Evolutionary conservation across 35 echinoderm and acorn worm genomes (phyloP), one percentile per base, ranked within the genome.

Genomic region (Heliocidaris tuberculata): DNA sequence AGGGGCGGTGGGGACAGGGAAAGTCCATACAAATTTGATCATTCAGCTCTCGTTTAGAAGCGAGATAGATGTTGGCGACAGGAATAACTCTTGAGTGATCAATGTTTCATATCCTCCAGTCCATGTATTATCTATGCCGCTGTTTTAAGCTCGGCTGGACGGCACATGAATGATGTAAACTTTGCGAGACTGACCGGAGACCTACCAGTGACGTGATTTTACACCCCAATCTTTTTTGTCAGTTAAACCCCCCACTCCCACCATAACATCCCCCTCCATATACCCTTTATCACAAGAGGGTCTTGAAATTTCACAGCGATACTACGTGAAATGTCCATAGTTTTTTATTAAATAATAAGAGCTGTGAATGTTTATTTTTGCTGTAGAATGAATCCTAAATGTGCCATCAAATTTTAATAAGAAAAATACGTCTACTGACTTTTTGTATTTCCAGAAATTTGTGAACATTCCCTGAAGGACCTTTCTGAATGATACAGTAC

Each of bases 1-100:
- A 78, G 27, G 27, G 21, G 19, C 7, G 65, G 65, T 78, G 65
- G 27, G 65, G 27, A n/a, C 27, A n/a, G 27, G 1, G 65, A 78
- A 8, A 78, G 21, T n/a, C 65, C 27, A 78, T 7, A 0, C 7
- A 56, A 5, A 19, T 78, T 78, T 78, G 65, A 21, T 21, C 19
- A 27, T 21, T 78, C 65, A 19, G 65, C 65, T 27, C 65, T 78
- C 6, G 19, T 21, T 78, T 6, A 78, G 27, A 78, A n/a, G 65
- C 65, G 27, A 78, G 59, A 12, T 19, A 27, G 17, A 27, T n/a
- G 19, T 7, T 78, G 19, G 19, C 65, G 65, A 78, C 65, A 78
- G 65, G 65, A 78, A 78, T 78, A 78, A 78, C 65, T 78, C 65
- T n/a, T 78, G 65, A 78, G 27, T 78, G 65, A 78, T 78, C 65